A percentile compares a stretch with the other conserved stretches of the same genome.
phyloP scores from a whole-genome alignment of 2,888 invertebrate species.

The Zaprionus lineosus region DNA sequence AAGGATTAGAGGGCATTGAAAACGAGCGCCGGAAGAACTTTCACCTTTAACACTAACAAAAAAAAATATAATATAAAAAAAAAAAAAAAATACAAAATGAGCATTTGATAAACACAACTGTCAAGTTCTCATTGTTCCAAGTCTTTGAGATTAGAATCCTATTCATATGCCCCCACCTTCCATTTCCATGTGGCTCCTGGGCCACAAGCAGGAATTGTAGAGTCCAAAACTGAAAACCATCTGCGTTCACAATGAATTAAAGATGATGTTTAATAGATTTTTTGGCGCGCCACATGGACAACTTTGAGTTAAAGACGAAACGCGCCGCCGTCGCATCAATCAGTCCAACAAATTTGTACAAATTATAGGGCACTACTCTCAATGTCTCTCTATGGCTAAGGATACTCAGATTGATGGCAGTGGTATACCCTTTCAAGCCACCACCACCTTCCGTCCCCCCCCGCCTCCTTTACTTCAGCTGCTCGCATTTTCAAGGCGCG shows the following conservation, averaged over 20 bases:
- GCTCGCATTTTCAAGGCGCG: background rate
- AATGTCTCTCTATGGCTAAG: conserved; percentile 30
- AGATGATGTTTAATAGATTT: conserved; percentile 58
- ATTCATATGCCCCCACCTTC: background rate
- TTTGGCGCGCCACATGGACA: conserved; percentile 61
- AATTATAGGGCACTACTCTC: conserved; percentile 67
- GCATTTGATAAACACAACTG: conserved; percentile 54
- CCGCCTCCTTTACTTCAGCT: background rate
- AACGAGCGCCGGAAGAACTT: conserved; percentile 71
- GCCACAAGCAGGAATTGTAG: background rate
- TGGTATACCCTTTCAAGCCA: background rate
- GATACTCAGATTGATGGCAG: conserved; percentile 61
- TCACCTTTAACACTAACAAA: conserved; percentile 56
- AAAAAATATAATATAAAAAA: background rate
- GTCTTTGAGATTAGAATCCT: background rate
- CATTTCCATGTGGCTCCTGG: background rate
- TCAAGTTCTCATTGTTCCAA: conserved; percentile 32
- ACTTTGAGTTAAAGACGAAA: conserved; percentile 60
- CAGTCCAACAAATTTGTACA: conserved; percentile 73
- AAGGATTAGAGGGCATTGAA: conserved; percentile 62
- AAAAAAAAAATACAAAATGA: conserved; percentile 32
- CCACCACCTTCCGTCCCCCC: too few species aligned
- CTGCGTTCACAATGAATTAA: conserved; percentile 44
- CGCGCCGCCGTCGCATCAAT: conserved; percentile 73
- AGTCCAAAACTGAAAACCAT: conserved; percentile 31